Evolutionary conservation across 1,140 invertebrate genomes (phyloP), one percentile per base, ranked within the genome.

Genomic region (Chironomus tepperi): DNA sequence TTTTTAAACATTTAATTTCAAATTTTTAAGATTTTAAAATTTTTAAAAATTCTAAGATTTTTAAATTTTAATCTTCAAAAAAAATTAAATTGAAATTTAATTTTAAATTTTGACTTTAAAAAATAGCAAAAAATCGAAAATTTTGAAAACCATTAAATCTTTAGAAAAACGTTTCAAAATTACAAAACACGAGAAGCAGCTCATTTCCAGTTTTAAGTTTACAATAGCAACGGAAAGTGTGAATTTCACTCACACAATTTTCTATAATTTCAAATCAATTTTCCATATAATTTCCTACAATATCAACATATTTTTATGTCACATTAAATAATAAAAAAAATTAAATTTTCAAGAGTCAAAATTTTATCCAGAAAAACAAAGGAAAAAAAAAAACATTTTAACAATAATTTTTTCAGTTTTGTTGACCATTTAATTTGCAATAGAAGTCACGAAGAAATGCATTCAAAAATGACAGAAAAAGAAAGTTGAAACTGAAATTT

Each of bases 361-460:
- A 57, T 57, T 57, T 34, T 15, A 9, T 57, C 47, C 24, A 34
- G 24, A 34, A 34, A n/a, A 34, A 34, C 24, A 34, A 34, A 34
- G 24, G 24, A 34, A 34, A 34, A 34, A 34, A 34, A 34, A 34
- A 34, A 34, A 34, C 24, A 34, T n/a, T 57, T 57, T 57, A 2
- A 57, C 9, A 57, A 57, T n/a, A 12, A n/a, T n/a, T 57, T 70
- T 70, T 70, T 70, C n/a, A 5, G n/a, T 70, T 70, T 19, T 8
- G 7, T 70, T 70, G n/a, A 12, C 65, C 65, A 70, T 70, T 70
- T 70, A 18, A 70, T 70, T 70, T 70, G 65, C 65, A 70, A 70
- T 70, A 70, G 65, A 70, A 70, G 65, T 70, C 65, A 19, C 24
- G 18, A 70, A 5, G 65, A 19, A 16, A 0, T 70, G 65, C 18